Base-by-base conservation (phyloP, 2,797 vertebrate species). In the Hipposideros larvatus region DNA sequence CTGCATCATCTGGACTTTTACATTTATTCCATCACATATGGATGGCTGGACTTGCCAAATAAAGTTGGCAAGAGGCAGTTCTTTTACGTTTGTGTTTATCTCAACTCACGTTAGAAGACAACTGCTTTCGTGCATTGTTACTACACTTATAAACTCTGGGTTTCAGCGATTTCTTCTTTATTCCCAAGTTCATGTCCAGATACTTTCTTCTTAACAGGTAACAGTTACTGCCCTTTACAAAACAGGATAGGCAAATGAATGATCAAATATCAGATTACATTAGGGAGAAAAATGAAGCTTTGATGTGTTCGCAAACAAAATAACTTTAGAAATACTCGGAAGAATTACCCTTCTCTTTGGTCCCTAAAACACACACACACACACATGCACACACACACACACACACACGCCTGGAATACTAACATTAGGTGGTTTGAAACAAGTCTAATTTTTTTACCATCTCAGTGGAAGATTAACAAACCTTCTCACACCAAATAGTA, bases 1-100 rank as follows among this genome's bases (percentile, higher is more conserved):
- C 61, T 94, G 59, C 18, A 75, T 66, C 90, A 96, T 83, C 48
- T 96, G 91, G 94, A 86, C 80, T 97, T 93, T 93, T 74, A 93
- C 79, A 71, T 63, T 93, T 96, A 51, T 84, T 96, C 43, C 63
- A 37, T 89, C 41, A 31, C 0, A 4, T 85, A 95, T 55, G 86
- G 87, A 74, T 83, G 87, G 26, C 74, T 94, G 91, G 77, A 24
- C n/a, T 95, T 53, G 68, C 89, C 85, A 82, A 91, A 97, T 94
- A 91, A 95, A 94, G 95, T 83, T 85, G 74, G 59, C 79, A 80
- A 89, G 91, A 92, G 68, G 57, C 0, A 46, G 92, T 94, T 88
- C 80, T 94, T 84, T 95, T 79, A 65, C 82, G 87, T 97, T 93
- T 80, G 43, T 80, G 63, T 55, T 97, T 74, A 96, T 84, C 82